These are phyloP conservation scores for Antechinus flavipes DNA, from an alignment of 2,113 vertebrate genomes.

Conservation along the genomic window DNA sequence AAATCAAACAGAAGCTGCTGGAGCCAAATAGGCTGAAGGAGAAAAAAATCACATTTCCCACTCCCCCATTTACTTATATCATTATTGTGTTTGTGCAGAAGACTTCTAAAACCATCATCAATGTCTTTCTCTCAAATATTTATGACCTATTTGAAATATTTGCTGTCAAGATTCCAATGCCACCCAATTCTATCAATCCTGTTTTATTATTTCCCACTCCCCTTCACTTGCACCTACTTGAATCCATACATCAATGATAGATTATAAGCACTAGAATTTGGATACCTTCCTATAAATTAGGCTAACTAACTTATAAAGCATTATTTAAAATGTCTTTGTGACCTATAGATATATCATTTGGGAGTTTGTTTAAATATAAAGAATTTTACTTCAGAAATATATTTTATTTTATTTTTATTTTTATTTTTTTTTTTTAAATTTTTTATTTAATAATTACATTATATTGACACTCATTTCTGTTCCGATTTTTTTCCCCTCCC, in stretches of 20 bases:
- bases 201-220: background rate
- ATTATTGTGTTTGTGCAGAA: slow-evolving; percentile 56
- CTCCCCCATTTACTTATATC: slow-evolving; percentile 46
- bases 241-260: background rate
- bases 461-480: too few species aligned
- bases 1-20: slow-evolving; percentile 67
- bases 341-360: background rate
- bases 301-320: background rate
- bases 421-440: too few species aligned
- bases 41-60: slow-evolving; percentile 12
- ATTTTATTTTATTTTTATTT: too few species aligned
- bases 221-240: background rate
- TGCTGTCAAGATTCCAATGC: slow-evolving; percentile 18
- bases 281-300: background rate
- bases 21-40: slow-evolving; percentile 38
- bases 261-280: background rate
- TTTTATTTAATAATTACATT: too few species aligned
- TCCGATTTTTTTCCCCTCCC: too few species aligned
- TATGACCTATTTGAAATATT: slow-evolving; percentile 48
- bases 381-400: background rate
- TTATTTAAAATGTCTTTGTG: background rate
- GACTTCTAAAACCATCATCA: slow-evolving; percentile 54
- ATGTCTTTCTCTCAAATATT: slow-evolving; percentile 41
- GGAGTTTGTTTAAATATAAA: slow-evolving; percentile 12
- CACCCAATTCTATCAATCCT: background rate